Evolutionary conservation across 2,113 vertebrate species (phyloP).

Genomic region (Rhineura floridana): DNA sequence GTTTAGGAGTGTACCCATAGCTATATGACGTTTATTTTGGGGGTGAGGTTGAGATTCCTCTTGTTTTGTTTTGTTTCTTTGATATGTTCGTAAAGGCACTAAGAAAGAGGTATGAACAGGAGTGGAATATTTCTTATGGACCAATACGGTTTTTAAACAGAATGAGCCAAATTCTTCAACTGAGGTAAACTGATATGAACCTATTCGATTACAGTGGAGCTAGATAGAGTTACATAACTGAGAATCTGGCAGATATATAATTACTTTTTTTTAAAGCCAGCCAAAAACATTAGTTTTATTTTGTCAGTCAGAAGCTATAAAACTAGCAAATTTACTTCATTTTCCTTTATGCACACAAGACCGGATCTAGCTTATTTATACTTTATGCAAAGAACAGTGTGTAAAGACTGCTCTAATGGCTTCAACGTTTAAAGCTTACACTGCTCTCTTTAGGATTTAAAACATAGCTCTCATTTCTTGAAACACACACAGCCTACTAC

Average conservation of each 20-base stretch:
- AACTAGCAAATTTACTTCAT: neutral
- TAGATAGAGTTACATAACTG: neutral
- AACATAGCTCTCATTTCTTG: neutral
- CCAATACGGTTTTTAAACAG: conserved; percentile 44
- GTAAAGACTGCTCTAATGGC: neutral
- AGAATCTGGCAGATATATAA: neutral
- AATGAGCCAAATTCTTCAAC: neutral
- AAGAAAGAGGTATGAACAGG: neutral
- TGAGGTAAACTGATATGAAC: neutral
- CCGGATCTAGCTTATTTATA: neutral
- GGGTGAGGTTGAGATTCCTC: neutral
- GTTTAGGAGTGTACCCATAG: neutral
- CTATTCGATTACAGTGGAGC: neutral
- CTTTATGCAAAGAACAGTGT: neutral
- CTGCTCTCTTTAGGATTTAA: neutral
- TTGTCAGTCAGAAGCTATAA: neutral
- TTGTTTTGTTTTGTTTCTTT: too few relatives aligned
- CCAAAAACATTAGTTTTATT: neutral
- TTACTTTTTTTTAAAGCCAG: neutral
- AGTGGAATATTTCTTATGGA: conserved; percentile 45
- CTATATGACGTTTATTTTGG: neutral
- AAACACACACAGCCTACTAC: neutral
- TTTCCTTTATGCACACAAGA: neutral
- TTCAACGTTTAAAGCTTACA: neutral
- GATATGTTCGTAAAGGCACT: neutral